phyloP scores from a whole-genome alignment of 2,113 vertebrate genomes.

The Eretmochelys imbricata region DNA sequence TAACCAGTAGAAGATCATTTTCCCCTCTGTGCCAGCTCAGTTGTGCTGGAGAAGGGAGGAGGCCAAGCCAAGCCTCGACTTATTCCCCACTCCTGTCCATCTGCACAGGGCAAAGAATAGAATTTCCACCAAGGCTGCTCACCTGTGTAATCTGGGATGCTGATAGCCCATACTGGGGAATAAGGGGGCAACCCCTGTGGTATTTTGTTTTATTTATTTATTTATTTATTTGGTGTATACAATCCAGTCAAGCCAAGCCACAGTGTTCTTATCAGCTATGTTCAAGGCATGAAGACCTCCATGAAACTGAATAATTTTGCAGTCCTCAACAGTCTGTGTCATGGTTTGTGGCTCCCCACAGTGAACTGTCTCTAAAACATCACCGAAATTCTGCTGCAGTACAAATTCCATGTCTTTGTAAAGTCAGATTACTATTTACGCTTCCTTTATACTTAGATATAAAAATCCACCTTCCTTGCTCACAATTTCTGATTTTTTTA shows the following conservation, averaged over 20 bases:
- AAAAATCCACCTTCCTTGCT: background rate
- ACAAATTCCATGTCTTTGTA: background rate
- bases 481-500: background rate
- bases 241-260: background rate
- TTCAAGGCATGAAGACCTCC: background rate
- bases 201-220: background rate
- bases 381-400: background rate
- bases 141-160: background rate
- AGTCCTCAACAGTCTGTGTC: background rate
- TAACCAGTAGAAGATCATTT: background rate
- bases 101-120: background rate
- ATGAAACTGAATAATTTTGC: background rate
- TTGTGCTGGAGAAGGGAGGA: background rate
- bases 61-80: background rate
- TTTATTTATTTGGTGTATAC: background rate
- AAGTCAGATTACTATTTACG: background rate
- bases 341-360: background rate
- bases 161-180: background rate
- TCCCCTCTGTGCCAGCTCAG: background rate
- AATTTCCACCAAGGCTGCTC: background rate
- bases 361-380: background rate
- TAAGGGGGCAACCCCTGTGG: background rate
- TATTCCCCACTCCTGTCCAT: background rate
- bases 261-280: background rate
- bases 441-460: background rate